phyloP scores from a whole-genome alignment of 2,888 invertebrate species.

The Busseola fusca region DNA sequence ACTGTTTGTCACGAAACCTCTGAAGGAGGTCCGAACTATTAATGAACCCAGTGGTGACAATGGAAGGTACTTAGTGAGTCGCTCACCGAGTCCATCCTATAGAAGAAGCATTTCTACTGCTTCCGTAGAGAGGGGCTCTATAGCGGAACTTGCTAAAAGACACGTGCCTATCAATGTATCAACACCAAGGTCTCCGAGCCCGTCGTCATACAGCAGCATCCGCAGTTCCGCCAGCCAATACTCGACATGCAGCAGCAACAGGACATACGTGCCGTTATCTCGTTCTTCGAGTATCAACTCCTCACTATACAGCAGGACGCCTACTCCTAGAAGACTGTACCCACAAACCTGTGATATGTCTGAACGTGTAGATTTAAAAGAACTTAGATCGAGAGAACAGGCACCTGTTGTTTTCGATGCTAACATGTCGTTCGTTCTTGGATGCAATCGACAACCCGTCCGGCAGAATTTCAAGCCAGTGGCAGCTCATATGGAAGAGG shows the following conservation, averaged over 20 bases:
- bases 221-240: conserved; percentile 84
- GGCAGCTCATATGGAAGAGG: conserved; percentile 93
- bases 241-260: conserved; percentile 85
- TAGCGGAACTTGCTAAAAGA: conserved; percentile 84
- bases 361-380: conserved; percentile 87
- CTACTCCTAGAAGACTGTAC: conserved; percentile 91
- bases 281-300: conserved; percentile 84
- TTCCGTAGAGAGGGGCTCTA: conserved; percentile 86
- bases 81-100: conserved; percentile 81
- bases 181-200: conserved; percentile 89
- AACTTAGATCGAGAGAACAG: conserved; percentile 91
- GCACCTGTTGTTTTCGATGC: conserved; percentile 95
- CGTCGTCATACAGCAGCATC: conserved; percentile 82
- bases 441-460: conserved; percentile 92
- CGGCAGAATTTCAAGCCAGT: conserved; percentile 91
- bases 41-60: conserved; percentile 72
- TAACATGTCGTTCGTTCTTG: conserved; percentile 93
- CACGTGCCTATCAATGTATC: conserved; percentile 77
- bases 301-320: conserved; percentile 79
- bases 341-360: conserved; percentile 89
- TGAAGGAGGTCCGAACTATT: conserved; percentile 83
- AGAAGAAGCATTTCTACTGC: conserved; percentile 80
- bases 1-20: conserved; percentile 81
- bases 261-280: conserved; percentile 81
- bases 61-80: conserved; percentile 74